Evolutionary conservation across 2,888 invertebrate species (phyloP), one percentile per base, ranked within the genome.

Genomic region (Ceratothoa steindachneri): DNA sequence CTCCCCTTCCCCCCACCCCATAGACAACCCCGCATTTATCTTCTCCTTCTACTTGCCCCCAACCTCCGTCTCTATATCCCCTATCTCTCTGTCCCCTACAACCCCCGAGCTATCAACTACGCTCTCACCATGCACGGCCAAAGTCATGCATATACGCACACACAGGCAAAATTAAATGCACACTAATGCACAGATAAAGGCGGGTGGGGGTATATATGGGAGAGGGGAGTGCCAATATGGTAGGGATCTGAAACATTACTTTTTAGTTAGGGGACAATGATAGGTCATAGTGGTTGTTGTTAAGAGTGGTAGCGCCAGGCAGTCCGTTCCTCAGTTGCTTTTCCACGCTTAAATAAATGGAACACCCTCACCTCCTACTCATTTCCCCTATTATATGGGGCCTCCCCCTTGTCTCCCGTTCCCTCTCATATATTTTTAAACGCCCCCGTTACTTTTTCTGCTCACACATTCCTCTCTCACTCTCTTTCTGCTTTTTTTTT

Each of bases 11-110:
- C 19, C 27, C 41, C 15, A 41, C 60, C 60, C 60, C 60, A 60
- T 60, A n/a, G n/a, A 60, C 60, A 60, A 24, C 60, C 60, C 60
- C 60, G 60, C 60, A 60, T 60, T 24, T 60, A 60, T 60, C 41
- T 41, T 9, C 15, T 15, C 41, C 41, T 41, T 15, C 41, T 41
- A 9, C 41, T 41, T n/a, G n/a, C 41, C 41, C 41, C 15, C 41
- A 41, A n/a, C n/a, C n/a, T n/a, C n/a, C n/a, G n/a, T n/a, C n/a
- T n/a, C n/a, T n/a, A n/a, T n/a, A n/a, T n/a, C 41, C 41, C 41
- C 41, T 41, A 41, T 41, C 5, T n/a, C 52, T 55, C 60, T 7
- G 27, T 1, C 60, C 60, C 60, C 60, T 4, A 41, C 41, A 41
- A 5, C 41, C 41, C 27, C 24, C 60, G n/a, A n/a, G 19, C 60